Evolutionary conservation across 1,140 invertebrate genomes (phyloP).

Genomic region (Scaptodrosophila lebanonensis): DNA sequence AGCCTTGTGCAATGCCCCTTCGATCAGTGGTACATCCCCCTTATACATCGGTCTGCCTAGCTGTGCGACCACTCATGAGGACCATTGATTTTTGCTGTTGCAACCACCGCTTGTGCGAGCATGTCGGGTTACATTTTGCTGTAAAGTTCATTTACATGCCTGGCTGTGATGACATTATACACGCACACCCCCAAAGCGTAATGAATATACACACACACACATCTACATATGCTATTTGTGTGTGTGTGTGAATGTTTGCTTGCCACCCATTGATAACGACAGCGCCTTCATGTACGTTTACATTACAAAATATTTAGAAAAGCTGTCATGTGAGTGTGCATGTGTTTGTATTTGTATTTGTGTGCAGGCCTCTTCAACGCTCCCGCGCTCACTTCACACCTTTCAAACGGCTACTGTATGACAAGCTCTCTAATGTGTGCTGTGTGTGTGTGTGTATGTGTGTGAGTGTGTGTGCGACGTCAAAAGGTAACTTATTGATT

Average conservation of each 20-base stretch:
- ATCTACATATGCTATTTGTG: constrained; percentile 2
- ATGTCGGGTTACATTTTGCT: constrained; percentile 56
- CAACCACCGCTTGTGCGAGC: too few species aligned
- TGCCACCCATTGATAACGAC: constrained; percentile 66
- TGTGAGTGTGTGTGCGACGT: constrained; percentile 6
- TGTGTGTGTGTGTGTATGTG: background rate
- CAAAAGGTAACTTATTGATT: constrained; percentile 66
- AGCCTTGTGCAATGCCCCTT: too few species aligned
- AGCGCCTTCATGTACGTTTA: constrained; percentile 39
- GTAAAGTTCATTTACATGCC: constrained; percentile 75
- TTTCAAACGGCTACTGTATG: constrained; percentile 1
- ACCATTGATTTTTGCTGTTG: too few species aligned
- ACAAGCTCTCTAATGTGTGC: background rate
- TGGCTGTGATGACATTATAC: constrained; percentile 65
- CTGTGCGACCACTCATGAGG: too few species aligned
- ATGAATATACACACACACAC: background rate
- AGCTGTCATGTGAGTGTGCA: constrained; percentile 23
- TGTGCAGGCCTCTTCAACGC: background rate
- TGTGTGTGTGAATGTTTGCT: constrained; percentile 45
- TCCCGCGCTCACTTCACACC: constrained; percentile 15
- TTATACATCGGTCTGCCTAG: too few species aligned
- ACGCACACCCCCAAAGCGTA: constrained; percentile 26
- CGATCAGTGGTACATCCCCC: too few species aligned
- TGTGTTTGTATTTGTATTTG: constrained; percentile 4
- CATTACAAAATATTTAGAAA: constrained; percentile 63